Evolutionary conservation across 2,888 invertebrate species (phyloP).

Genomic region (Metalampra italica): DNA sequence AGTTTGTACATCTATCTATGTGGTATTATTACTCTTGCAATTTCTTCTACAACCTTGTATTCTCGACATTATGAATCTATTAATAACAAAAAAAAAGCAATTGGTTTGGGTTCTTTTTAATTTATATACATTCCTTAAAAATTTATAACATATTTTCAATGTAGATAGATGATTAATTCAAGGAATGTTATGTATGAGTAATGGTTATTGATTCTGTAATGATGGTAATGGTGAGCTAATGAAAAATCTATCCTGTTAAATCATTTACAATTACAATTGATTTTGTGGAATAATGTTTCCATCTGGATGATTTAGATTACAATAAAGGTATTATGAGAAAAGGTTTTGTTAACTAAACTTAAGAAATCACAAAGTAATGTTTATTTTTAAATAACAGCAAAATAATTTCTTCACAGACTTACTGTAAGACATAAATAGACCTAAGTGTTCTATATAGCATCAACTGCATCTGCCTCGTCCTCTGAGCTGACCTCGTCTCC

Average conservation of each 20-base stretch:
- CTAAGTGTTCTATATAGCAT: conserved; percentile 76
- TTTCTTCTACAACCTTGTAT: neutral
- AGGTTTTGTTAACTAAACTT: conserved; percentile 49
- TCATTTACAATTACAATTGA: conserved; percentile 34
- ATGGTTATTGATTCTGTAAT: neutral
- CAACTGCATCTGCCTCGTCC: conserved; percentile 88
- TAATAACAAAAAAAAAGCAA: conserved; percentile 12
- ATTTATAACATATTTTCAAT: conserved; percentile 18
- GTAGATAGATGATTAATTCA: conserved; percentile 16
- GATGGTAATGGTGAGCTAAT: neutral
- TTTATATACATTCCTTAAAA: conserved; percentile 68
- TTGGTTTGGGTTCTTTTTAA: conserved; percentile 51
- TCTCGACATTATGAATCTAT: too few species aligned
- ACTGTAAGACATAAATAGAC: conserved; percentile 58
- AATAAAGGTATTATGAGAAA: conserved; percentile 20
- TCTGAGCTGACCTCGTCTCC: conserved; percentile 96
- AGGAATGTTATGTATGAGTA: conserved; percentile 56
- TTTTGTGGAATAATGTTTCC: conserved; percentile 27
- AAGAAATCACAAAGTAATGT: conserved; percentile 56
- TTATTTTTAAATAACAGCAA: conserved; percentile 55
- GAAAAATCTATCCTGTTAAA: conserved; percentile 11
- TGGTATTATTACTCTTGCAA: neutral
- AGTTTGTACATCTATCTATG: neutral
- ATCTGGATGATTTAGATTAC: conserved; percentile 32
- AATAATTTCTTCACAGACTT: conserved; percentile 74